Base-by-base conservation (phyloP, 1,140 invertebrate genomes). In the Colletes gigas region DNA sequence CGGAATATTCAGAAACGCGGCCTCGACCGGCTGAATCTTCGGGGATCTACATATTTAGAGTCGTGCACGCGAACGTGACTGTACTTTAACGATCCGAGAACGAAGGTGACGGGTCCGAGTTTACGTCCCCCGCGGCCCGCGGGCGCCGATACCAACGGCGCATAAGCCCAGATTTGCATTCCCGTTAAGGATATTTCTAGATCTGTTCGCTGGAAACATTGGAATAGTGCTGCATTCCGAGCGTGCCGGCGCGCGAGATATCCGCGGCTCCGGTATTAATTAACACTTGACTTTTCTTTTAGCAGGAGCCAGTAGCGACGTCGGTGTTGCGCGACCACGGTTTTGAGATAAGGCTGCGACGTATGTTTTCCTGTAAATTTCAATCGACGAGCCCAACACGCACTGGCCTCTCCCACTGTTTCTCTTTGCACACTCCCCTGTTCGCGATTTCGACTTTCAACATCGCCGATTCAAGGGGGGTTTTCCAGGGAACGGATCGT, bases 171-270 rank as follows among this genome's bases (percentile, higher is more conserved):
- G 83, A 85, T 85, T 85, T 85, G 83, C 73, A 85, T 85, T 85
- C 83, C 83, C 83, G 83, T 81, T 85, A 84, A 81, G 68, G 83
- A 85, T 85, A 85, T 81, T 84, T 85, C 83, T 83, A 85, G 83
- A 85, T 85, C 83, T 84, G 83, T 84, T 84, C 50, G 62, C 41
- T 15, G 19, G 67, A n/a, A 52, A 76, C 77, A 17, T 66, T 73
- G 76, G 67, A 85, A 76, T n/a, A 76, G 83, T 84, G 82, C 83
- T 83, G 83, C 83, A 81, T 85, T 84, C 83, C 83, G 44, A 55
- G 54, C 83, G 47, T 77, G 83, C 77, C 71, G 14, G 14, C 12
- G n/a, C 57, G 59, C 54, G 10, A 17, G 60, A 67, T 81, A 17
- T 12, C 50, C 50, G 1, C 39, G 41, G 19, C 15, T 30, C 19